phyloP scores from a whole-genome alignment of 64 coral and sea anemone genomes.

The Montipora efflorescens region DNA sequence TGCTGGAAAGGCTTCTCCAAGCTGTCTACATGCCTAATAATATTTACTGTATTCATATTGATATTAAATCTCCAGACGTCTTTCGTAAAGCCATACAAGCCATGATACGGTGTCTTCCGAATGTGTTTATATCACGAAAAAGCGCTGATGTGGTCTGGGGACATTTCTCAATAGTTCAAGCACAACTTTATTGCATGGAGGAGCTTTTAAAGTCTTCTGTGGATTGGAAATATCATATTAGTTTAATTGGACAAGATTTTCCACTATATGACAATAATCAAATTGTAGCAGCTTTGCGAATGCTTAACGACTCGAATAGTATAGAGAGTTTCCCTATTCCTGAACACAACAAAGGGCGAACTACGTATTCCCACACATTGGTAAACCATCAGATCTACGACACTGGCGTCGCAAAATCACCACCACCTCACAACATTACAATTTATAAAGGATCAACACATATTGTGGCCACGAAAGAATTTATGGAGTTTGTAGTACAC shows the following conservation, averaged over 20 bases:
- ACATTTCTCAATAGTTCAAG: constrained; percentile 38
- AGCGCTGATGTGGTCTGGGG: constrained; percentile 37
- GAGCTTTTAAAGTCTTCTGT: constrained; percentile 27
- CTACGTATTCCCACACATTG: not conserved
- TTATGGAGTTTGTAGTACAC: constrained; percentile 19
- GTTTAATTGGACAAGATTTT: constrained; percentile 46
- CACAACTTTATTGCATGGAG: constrained; percentile 14
- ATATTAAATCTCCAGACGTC: constrained; percentile 14
- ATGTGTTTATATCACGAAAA: constrained; percentile 36
- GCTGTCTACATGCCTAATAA: constrained; percentile 62
- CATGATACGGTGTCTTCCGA: constrained; percentile 42
- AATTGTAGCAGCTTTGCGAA: constrained; percentile 40
- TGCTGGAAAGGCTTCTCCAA: constrained; percentile 30
- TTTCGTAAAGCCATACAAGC: constrained; percentile 12
- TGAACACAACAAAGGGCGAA: not conserved
- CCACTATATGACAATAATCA: constrained; percentile 40
- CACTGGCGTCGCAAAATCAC: not conserved
- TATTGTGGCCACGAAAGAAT: constrained; percentile 19
- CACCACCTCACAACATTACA: constrained; percentile 24
- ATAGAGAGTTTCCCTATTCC: constrained; percentile 24
- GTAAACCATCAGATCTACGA: not conserved
- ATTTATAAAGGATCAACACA: constrained; percentile 17
- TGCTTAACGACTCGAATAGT: constrained; percentile 26
- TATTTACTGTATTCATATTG: constrained; percentile 57
- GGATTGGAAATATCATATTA: constrained; percentile 56